Conservation (phyloP, 2,888 invertebrate species). For the Rhorus exstirpatorius region DNA sequence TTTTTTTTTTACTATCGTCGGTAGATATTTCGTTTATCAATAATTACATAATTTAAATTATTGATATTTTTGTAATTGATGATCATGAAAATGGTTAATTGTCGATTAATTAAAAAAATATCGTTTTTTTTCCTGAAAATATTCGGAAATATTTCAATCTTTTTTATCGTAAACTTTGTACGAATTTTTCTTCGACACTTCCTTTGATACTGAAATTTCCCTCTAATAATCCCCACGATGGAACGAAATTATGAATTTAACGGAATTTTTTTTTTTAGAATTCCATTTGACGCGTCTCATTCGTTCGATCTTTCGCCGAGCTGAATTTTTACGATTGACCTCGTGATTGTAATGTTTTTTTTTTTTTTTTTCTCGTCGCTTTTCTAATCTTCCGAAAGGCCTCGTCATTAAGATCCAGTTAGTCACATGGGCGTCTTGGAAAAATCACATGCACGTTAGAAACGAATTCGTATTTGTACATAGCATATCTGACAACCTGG, state of each 20-base stretch:
- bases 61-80: too few relatives aligned
- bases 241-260: background rate
- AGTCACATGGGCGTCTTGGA: conserved; percentile 29
- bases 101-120: too few relatives aligned
- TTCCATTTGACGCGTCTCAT: conserved; percentile 24
- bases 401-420: conserved; percentile 65
- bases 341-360: conserved; percentile 1
- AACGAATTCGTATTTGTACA: conserved; percentile 11
- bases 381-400: conserved; percentile 26
- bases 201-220: too few relatives aligned
- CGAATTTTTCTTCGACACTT: too few relatives aligned
- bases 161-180: too few relatives aligned
- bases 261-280: background rate
- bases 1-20: too few relatives aligned
- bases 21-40: too few relatives aligned
- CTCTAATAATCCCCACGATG: too few relatives aligned
- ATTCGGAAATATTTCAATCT: too few relatives aligned
- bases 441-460: conserved; percentile 42
- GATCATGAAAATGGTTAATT: too few relatives aligned
- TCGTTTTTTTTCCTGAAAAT: too few relatives aligned
- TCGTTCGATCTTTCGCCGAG: conserved; percentile 43
- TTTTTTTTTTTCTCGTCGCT: conserved; percentile 8
- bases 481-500: conserved; percentile 5
- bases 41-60: too few relatives aligned
- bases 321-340: conserved; percentile 28